phyloP scores from a whole-genome alignment of 2,113 vertebrate species.

The Leptodactylus fuscus region DNA sequence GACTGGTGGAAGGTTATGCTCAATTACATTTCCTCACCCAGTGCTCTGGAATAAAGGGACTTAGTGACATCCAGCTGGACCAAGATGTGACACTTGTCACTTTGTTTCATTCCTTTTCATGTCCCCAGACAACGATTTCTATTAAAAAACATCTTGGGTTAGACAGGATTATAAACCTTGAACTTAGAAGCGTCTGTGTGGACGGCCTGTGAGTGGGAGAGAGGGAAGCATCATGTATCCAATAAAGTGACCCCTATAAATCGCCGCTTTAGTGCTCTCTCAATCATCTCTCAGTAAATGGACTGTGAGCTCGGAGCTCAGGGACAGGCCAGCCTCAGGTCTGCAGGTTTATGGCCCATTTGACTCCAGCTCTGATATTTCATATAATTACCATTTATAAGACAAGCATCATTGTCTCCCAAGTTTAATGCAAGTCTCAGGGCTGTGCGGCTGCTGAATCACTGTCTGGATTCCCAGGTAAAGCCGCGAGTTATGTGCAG shows the following conservation, averaged over 20 bases:
- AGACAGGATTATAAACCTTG: slow-evolving; percentile 69
- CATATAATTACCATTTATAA: slow-evolving; percentile 59
- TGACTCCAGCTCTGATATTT: slow-evolving; percentile 53
- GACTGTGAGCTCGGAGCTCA: slow-evolving; percentile 45
- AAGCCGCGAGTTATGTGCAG: background rate
- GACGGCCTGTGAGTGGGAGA: slow-evolving; percentile 5
- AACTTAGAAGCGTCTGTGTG: slow-evolving; percentile 60
- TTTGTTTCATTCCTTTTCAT: slow-evolving; percentile 11
- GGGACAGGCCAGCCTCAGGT: slow-evolving; percentile 57
- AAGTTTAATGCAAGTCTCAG: slow-evolving; percentile 53
- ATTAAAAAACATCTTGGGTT: slow-evolving; percentile 58
- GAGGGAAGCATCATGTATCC: background rate
- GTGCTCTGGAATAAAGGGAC: slow-evolving; percentile 8
- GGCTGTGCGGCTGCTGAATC: slow-evolving; percentile 34
- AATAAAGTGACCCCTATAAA: slow-evolving; percentile 69
- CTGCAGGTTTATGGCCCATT: slow-evolving; percentile 54
- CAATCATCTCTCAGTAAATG: slow-evolving; percentile 62
- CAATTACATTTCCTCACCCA: slow-evolving; percentile 37
- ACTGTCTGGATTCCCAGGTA: slow-evolving; percentile 22
- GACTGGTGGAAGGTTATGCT: slow-evolving; percentile 11
- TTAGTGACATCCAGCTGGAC: slow-evolving; percentile 35
- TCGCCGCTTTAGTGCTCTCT: slow-evolving; percentile 61
- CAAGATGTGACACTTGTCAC: slow-evolving; percentile 4
- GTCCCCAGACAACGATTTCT: slow-evolving; percentile 62
- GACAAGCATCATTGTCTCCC: slow-evolving; percentile 47